Evolutionary conservation across 2,888 invertebrate genomes (phyloP).

Genomic region (Protodeltote pygarga): DNA sequence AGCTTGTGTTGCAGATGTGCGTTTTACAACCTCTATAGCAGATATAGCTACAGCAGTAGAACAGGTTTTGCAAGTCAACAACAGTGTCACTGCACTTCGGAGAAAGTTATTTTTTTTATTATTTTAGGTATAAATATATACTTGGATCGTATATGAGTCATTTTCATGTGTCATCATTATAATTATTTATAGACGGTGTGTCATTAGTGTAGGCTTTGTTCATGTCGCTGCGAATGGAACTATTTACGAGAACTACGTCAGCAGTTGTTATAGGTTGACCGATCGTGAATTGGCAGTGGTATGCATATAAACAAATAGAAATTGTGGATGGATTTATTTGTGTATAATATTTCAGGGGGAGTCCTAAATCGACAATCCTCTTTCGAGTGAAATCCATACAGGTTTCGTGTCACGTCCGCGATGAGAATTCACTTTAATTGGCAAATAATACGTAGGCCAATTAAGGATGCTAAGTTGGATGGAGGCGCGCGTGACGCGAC

Average conservation of each 20-base stretch:
- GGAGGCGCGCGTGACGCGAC: constrained; percentile 84
- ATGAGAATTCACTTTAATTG: constrained; percentile 87
- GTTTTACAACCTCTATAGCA: constrained; percentile 9
- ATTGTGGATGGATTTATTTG: constrained; percentile 59
- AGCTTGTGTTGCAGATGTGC: constrained; percentile 19
- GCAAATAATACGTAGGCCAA: constrained; percentile 87
- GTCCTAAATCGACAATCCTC: constrained; percentile 63
- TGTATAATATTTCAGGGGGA: constrained; percentile 63
- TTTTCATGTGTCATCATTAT: constrained; percentile 33
- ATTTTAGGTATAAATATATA: constrained; percentile 9
- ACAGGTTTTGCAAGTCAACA: constrained; percentile 34
- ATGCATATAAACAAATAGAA: constrained; percentile 21
- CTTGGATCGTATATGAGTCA: constrained; percentile 29
- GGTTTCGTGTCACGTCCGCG: constrained; percentile 84
- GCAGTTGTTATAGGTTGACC: constrained; percentile 49
- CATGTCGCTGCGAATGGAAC: constrained; percentile 49
- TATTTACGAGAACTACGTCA: constrained; percentile 58
- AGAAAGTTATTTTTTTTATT: constrained; percentile 25
- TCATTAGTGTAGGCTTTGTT: constrained; percentile 51
- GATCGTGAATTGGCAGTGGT: constrained; percentile 46
- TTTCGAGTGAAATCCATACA: constrained; percentile 68
- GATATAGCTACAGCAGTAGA: constrained; percentile 17
- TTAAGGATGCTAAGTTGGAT: constrained; percentile 86
- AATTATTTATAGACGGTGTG: constrained; percentile 50
- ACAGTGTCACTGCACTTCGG: constrained; percentile 32